These are phyloP conservation scores for Agrochola litura DNA, from an alignment of 2,888 invertebrate genomes.

Conservation along the genomic window DNA sequence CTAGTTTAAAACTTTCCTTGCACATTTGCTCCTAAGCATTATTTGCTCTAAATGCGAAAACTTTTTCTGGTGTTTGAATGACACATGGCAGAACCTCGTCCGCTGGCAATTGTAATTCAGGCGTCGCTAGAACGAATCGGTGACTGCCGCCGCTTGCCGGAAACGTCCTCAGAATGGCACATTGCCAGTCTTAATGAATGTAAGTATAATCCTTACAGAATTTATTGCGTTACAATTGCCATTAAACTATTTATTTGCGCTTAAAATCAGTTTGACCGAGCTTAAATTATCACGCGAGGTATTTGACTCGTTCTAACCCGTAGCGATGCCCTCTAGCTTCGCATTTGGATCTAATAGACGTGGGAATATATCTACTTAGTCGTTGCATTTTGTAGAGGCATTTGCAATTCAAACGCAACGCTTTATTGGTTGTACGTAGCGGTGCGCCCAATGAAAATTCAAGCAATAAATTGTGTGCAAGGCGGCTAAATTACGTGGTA, in stretches of 20 bases:
- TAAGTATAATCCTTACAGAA: slow-evolving; percentile 78
- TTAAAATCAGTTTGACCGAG: slow-evolving; percentile 58
- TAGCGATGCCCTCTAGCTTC: slow-evolving; percentile 60
- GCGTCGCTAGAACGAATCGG: slow-evolving; percentile 84
- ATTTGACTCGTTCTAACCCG: slow-evolving; percentile 60
- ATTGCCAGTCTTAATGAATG: slow-evolving; percentile 83
- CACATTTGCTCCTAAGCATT: not conserved
- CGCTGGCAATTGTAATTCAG: slow-evolving; percentile 84
- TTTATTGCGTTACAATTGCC: slow-evolving; percentile 73
- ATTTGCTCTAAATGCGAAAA: slow-evolving; percentile 26
- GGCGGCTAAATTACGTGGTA: slow-evolving; percentile 74
- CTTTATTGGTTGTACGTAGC: slow-evolving; percentile 75
- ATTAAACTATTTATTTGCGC: slow-evolving; percentile 59
- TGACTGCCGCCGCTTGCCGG: slow-evolving; percentile 81
- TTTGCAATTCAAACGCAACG: slow-evolving; percentile 80
- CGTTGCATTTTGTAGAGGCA: slow-evolving; percentile 72
- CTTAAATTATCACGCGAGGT: slow-evolving; percentile 56
- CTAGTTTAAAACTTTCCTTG: slow-evolving; percentile 33
- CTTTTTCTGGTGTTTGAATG: slow-evolving; percentile 67
- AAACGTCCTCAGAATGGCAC: slow-evolving; percentile 85
- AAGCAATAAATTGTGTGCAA: slow-evolving; percentile 75
- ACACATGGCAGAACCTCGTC: slow-evolving; percentile 82
- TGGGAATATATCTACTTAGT: slow-evolving; percentile 78
- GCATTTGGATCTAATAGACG: slow-evolving; percentile 76
- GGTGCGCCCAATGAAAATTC: slow-evolving; percentile 75